These are phyloP conservation scores for Crossocerus cetratus DNA, from an alignment of 2,888 invertebrate species.

Conservation along the genomic window DNA sequence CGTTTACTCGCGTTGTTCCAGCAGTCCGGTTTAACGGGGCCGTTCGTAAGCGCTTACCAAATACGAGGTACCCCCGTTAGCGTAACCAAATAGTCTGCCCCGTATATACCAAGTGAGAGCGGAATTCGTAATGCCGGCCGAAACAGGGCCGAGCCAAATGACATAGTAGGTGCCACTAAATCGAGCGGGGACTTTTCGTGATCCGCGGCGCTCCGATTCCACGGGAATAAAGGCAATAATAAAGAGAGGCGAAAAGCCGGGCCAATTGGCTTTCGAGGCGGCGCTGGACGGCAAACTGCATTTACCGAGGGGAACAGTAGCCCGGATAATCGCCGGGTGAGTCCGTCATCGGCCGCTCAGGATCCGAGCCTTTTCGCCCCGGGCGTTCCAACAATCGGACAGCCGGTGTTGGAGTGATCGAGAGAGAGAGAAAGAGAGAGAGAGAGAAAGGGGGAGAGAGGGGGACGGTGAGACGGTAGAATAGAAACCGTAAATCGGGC, in stretches of 20 bases:
- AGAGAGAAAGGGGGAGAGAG: too few species aligned
- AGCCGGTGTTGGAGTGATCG: too few species aligned
- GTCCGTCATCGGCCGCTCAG: too few species aligned
- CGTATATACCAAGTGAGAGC: constrained; percentile 20
- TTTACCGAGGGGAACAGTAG: too few species aligned
- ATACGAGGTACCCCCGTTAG: constrained; percentile 30
- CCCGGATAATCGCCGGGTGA: too few species aligned
- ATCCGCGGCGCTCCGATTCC: too few species aligned
- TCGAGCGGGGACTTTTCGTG: neutral
- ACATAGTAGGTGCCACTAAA: neutral
- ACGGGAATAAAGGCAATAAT: neutral
- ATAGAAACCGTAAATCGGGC: neutral
- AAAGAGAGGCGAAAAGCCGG: too few species aligned
- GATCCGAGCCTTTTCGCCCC: too few species aligned
- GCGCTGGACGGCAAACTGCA: too few species aligned
- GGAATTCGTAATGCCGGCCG: constrained; percentile 34
- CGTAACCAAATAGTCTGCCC: constrained; percentile 23
- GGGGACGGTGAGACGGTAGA: neutral
- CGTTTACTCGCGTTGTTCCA: constrained; percentile 15
- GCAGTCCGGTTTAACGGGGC: constrained; percentile 5
- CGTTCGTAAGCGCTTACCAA: constrained; percentile 39
- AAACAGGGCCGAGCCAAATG: constrained; percentile 19
- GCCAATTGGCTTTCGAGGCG: too few species aligned
- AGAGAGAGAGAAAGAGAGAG: too few species aligned
- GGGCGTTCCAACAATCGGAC: too few species aligned